phyloP scores from a whole-genome alignment of 2,888 invertebrate genomes.

The Drosophila nr. perissopoda region DNA sequence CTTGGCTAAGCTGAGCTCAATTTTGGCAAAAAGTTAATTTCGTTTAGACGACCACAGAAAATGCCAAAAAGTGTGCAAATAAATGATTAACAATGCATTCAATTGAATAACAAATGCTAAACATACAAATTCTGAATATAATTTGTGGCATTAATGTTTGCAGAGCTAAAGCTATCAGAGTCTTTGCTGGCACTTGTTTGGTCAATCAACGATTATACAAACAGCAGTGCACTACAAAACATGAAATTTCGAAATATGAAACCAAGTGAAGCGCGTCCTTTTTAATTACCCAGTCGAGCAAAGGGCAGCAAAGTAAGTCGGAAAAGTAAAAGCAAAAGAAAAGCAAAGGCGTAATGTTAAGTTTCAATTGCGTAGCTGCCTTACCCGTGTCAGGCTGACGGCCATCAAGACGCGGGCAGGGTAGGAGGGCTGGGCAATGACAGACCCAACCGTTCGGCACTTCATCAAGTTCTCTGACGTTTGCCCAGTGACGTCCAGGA shows the following conservation, averaged over 20 bases:
- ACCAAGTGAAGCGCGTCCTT: constrained; percentile 46
- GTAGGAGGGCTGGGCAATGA: constrained; percentile 26
- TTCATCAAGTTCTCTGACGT: constrained; percentile 57
- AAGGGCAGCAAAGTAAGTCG: constrained; percentile 48
- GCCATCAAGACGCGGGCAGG: neutral
- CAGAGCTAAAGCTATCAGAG: neutral
- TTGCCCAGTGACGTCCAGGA: constrained; percentile 41
- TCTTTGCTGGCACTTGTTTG: constrained; percentile 15
- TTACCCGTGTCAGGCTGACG: constrained; percentile 47
- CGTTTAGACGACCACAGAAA: constrained; percentile 8
- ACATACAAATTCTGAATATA: neutral
- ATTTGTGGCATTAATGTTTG: constrained; percentile 22
- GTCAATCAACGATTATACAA: constrained; percentile 32
- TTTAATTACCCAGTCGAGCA: constrained; percentile 58
- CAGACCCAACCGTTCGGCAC: constrained; percentile 53
- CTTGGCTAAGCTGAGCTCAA: constrained; percentile 14
- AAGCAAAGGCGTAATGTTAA: constrained; percentile 29
- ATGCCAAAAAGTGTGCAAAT: constrained; percentile 1
- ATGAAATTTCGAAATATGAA: constrained; percentile 48
- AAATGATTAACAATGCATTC: constrained; percentile 16
- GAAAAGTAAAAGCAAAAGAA: constrained; percentile 36
- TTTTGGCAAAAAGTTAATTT: constrained; percentile 17
- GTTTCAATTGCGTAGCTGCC: constrained; percentile 49
- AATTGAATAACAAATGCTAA: neutral
- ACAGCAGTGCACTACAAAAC: constrained; percentile 13